Percentiles rank a stretch among this genome's conserved stretches.
These are phyloP conservation scores for Pangasianodon gigas DNA, from an alignment of 2,113 vertebrate species.

Conservation along the genomic window DNA sequence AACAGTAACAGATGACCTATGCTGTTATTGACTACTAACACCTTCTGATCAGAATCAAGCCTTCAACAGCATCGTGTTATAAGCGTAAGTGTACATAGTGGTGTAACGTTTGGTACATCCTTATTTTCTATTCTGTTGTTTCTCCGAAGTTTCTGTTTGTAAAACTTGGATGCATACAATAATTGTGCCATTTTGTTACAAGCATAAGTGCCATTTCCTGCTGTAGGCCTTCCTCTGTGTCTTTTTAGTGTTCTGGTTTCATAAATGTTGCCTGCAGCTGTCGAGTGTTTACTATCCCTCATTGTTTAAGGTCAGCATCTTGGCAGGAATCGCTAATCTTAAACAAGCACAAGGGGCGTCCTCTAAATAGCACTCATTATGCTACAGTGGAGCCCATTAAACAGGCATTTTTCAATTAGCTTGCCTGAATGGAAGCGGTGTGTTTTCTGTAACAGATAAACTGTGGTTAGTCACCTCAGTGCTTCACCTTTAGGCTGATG, in stretches of 20 bases:
- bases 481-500: constrained; percentile 21
- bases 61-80: not conserved
- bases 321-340: not conserved
- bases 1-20: not conserved
- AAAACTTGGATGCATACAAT: not conserved
- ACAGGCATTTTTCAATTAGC: constrained; percentile 63
- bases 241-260: not conserved
- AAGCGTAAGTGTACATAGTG: not conserved
- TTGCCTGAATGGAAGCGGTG: constrained; percentile 52
- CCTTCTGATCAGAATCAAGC: not conserved
- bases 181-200: not conserved
- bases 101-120: not conserved
- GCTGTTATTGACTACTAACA: not conserved
- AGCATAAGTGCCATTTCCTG: not conserved
- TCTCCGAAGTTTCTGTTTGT: not conserved
- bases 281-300: not conserved
- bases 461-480: not conserved
- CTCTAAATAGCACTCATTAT: not conserved
- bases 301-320: constrained; percentile 18
- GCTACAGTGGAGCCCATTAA: constrained; percentile 63
- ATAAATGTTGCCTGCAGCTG: constrained; percentile 15
- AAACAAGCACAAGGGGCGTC: not conserved
- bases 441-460: constrained; percentile 62
- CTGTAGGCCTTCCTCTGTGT: not conserved
- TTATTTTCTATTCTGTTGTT: not conserved